Base-by-base conservation (phyloP, 2,113 vertebrate species). In the Nanger granti region DNA sequence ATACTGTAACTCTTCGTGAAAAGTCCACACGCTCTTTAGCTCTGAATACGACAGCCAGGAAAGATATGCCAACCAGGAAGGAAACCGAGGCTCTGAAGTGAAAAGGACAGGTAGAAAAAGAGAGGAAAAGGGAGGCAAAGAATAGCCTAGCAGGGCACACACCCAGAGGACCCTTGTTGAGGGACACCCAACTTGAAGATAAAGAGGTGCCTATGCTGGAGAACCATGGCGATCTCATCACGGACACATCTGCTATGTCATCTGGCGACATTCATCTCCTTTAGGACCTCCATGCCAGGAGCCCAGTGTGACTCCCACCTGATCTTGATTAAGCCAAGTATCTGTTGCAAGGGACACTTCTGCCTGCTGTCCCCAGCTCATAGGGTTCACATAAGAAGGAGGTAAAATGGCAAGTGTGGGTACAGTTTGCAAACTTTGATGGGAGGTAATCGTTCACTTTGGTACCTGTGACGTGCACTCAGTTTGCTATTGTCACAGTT, bases 211-310 rank as follows among this genome's bases (percentile, higher is more conserved):
- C 41, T 17, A 0, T 49, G 29, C 31, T 8, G 26, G 20, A 79
- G 29, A 66, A 87, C n/a, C 54, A 1, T 0, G 8, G 60, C 87
- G 47, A 73, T 28, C 44, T 86, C 87, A 47, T 73, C 69, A 34
- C 29, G 57, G 76, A 66, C 44, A 64, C 47, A 84, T 4, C 13
- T 11, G 12, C 59, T 13, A 15, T n/a, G 47, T 28, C 85, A n/a
- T 26, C 79, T 0, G 4, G 84, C 22, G 6, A 6, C 0, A n/a
- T 5, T 4, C 1, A 0, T 37, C 73, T 49, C 41, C 60, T 17
- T 24, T 31, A 11, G 64, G 6, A 66, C 20, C 17, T 7, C 22
- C 37, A 41, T 15, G 8, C 31, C 34, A 26, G 73, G 52, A 47
- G 8, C 26, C 47, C 29, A 84, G 12, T 44, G 34, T n/a, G 57